Percentiles rank a stretch among this genome's conserved stretches.
These are phyloP conservation scores for Patiria pectinifera DNA, from an alignment of 53 echinoderm and acorn worm species.

Conservation along the genomic window DNA sequence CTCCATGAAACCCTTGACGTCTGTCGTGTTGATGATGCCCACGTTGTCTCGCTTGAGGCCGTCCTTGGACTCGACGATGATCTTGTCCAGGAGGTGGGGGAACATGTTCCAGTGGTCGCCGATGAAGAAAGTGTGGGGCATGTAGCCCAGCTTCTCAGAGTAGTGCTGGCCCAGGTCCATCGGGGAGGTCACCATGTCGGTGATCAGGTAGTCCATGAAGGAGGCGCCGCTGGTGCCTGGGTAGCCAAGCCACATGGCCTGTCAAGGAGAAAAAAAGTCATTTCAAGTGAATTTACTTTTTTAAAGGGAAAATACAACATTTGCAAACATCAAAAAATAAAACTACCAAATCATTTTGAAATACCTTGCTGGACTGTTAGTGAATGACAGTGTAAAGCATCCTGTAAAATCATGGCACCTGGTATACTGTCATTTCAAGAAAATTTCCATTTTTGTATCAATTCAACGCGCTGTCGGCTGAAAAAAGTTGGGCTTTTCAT, in stretches of 20 bases:
- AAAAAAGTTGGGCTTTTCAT: no score
- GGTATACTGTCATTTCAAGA: no score
- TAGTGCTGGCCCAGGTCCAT: slow-evolving; percentile 89
- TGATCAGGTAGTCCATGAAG: slow-evolving; percentile 99
- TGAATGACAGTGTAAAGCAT: no score
- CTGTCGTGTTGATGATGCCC: slow-evolving; percentile 84
- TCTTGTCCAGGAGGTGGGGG: slow-evolving; percentile 92
- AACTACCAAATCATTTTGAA: no score
- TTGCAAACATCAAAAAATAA: no score
- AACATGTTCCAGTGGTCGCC: slow-evolving; percentile 99
- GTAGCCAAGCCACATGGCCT: slow-evolving; percentile 99
- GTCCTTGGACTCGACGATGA: slow-evolving; percentile 79
- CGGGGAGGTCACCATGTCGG: slow-evolving; percentile 89
- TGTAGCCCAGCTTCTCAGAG: slow-evolving; percentile 96
- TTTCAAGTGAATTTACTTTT: no score
- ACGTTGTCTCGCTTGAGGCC: slow-evolving; percentile 83
- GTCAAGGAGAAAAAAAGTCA: background rate
- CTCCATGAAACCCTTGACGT: slow-evolving; percentile 83
- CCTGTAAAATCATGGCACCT: no score
- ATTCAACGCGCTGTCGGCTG: no score
- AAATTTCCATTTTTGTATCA: no score
- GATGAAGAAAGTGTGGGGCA: slow-evolving; percentile 97
- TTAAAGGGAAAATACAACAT: no score
- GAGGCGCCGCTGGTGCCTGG: slow-evolving; percentile 98
- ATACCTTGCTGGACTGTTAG: no score